Percentiles rank a stretch among this genome's conserved stretches.
These are phyloP conservation scores for Aradus depressus DNA, from an alignment of 2,888 invertebrate genomes.

Conservation along the genomic window DNA sequence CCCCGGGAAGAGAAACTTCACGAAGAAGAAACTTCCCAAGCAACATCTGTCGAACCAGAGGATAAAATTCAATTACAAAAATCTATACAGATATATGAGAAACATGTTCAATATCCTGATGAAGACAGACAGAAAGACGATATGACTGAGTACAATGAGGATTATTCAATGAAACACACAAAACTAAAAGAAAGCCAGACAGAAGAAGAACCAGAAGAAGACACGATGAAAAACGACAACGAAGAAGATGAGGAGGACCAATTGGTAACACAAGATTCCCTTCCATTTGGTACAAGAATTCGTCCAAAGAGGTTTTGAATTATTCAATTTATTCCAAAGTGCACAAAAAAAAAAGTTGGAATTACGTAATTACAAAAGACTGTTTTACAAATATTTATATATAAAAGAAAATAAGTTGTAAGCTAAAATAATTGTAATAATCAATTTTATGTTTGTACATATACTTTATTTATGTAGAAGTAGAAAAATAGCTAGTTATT, in stretches of 20 bases:
- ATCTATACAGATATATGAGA: constrained; percentile 31
- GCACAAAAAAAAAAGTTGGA: too few species aligned
- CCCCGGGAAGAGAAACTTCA: too few species aligned
- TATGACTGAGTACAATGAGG: constrained; percentile 28
- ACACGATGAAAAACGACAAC: constrained; percentile 8
- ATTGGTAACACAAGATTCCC: constrained; percentile 14
- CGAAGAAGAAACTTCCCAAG: too few species aligned
- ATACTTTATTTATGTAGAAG: too few species aligned
- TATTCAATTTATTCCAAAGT: neutral
- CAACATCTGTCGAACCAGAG: constrained; percentile 28
- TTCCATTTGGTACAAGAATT: constrained; percentile 26
- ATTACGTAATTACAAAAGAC: constrained; percentile 19
- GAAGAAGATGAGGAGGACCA: constrained; percentile 14
- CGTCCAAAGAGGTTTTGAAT: constrained; percentile 26
- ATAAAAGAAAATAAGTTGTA: too few species aligned
- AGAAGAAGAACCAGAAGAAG: constrained; percentile 26
- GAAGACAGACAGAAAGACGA: constrained; percentile 24
- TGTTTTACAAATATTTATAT: too few species aligned
- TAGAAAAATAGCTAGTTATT: too few species aligned
- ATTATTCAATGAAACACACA: too few species aligned
- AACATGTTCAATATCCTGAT: constrained; percentile 43
- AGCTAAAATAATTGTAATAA: too few species aligned
- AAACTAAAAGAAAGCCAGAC: too few species aligned
- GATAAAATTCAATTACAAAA: constrained; percentile 36
- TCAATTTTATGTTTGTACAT: too few species aligned